Base-by-base conservation (phyloP, 2,888 invertebrate species). In the Drosophila mulleri region DNA sequence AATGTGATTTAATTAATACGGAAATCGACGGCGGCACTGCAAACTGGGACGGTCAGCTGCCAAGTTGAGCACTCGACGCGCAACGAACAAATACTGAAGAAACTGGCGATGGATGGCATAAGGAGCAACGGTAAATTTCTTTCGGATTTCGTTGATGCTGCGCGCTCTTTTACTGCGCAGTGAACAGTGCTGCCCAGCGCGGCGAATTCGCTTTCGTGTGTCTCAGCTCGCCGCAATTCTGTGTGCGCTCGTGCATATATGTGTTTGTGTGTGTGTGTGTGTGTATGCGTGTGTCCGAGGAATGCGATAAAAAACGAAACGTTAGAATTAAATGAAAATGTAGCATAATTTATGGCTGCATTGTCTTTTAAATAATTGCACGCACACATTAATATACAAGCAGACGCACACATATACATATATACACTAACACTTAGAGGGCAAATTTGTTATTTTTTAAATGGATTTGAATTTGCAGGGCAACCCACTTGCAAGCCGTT, bases 331-430 rank as follows among this genome's bases (percentile, higher is more conserved):
- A 84, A 89, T 84, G 84, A 84, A 84, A 84, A 89, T 84, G 90
- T 84, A 84, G 88, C 90, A 89, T 84, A 84, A 84, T 84, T 89
- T 84, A 84, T 84, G 86, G 71, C 90, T 85, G 86, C 84, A 84
- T 84, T 90, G 88, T 85, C 90, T 89, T 84, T 84, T 84, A 84
- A 84, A 84, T 84, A 84, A 84, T 84, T 84, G 87, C 90, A 88
- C 90, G 77, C 90, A 78, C 71, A 88, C 74, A 78, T 70, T 80
- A 73, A 74, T 52, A 64, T 44, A 53, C 56, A 57, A 11, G 26
- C 41, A 12, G 6, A 26, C 53, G 9, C 3, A 29, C 11, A 50
- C 16, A 32, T 7, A 56, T 23, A 32, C 12, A 56, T 23, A 64
- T 32, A 56, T 20, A 65, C 26, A 59, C 57, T 59, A 9, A 37